Percentiles rank a stretch among this genome's conserved stretches.
Conservation (phyloP, 2,888 invertebrate genomes). For the Tinea semifulvella region DNA sequence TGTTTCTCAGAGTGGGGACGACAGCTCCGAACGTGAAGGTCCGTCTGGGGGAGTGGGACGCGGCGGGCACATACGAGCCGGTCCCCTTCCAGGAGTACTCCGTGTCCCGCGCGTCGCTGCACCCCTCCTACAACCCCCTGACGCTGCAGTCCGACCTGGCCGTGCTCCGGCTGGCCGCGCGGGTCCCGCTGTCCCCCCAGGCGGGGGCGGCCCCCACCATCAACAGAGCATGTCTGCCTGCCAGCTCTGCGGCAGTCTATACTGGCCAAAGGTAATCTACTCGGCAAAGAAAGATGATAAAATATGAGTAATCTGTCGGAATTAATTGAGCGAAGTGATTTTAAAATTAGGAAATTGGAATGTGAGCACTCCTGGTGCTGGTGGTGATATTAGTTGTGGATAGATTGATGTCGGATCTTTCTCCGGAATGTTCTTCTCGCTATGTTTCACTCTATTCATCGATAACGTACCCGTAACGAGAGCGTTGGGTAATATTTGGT, state of each 20-base stretch:
- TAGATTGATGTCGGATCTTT: too few species aligned
- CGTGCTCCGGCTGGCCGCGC: constrained; percentile 71
- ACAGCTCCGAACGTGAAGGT: constrained; percentile 68
- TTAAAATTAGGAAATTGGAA: too few species aligned
- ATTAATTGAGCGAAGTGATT: too few species aligned
- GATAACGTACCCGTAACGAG: too few species aligned
- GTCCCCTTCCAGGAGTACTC: constrained; percentile 71
- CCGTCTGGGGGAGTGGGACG: constrained; percentile 82
- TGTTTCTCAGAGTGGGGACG: constrained; percentile 19
- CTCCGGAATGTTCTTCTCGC: too few species aligned
- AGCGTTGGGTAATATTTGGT: too few species aligned
- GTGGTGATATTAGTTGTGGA: too few species aligned
- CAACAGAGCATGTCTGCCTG: constrained; percentile 70
- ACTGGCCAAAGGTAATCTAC: constrained; percentile 56
- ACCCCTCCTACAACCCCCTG: constrained; percentile 72
- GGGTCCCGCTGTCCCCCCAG: constrained; percentile 58
- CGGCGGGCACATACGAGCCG: constrained; percentile 69
- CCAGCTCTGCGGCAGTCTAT: constrained; percentile 37
- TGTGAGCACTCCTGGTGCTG: too few species aligned
- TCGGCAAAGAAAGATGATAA: background rate
- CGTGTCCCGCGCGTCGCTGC: constrained; percentile 66
- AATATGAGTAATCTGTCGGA: too few species aligned
- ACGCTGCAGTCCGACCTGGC: constrained; percentile 86
- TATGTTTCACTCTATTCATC: too few species aligned
- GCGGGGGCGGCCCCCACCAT: constrained; percentile 63